phyloP scores from a whole-genome alignment of 2,797 vertebrate genomes.

The Erpetoichthys calabaricus region DNA sequence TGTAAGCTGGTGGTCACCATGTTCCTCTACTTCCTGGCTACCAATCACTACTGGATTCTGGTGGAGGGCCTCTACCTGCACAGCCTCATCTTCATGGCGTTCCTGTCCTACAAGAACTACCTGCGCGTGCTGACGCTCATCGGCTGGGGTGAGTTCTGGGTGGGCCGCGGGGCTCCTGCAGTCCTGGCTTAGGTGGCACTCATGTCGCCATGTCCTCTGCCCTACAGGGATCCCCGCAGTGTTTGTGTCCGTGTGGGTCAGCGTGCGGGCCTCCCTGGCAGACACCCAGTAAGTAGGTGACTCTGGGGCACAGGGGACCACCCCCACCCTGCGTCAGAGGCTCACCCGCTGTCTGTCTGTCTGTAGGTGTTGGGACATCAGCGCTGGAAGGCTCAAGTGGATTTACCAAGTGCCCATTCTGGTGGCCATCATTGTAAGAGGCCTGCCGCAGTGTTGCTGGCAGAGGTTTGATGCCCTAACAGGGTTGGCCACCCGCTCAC shows the following conservation, averaged over 20 bases:
- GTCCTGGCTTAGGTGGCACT: neutral
- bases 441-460: neutral
- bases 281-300: conserved; percentile 71
- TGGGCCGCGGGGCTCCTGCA: neutral
- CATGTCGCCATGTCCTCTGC: neutral
- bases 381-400: conserved; percentile 68
- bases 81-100: conserved; percentile 88
- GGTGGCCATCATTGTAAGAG: conserved; percentile 57
- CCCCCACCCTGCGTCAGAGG: no score
- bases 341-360: neutral
- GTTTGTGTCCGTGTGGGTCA: conserved; percentile 80
- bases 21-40: conserved; percentile 83
- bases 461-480: neutral
- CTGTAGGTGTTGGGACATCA: conserved; percentile 65
- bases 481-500: no score
- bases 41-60: conserved; percentile 88
- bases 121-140: conserved; percentile 77
- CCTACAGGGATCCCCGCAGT: conserved; percentile 67
- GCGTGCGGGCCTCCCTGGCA: conserved; percentile 68
- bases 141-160: conserved; percentile 64
- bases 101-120: conserved; percentile 77
- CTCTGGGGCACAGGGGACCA: no score
- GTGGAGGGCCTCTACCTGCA: conserved; percentile 85
- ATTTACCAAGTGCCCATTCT: conserved; percentile 72
- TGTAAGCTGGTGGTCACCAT: conserved; percentile 77